Evolutionary conservation across 2,797 vertebrate genomes (phyloP), one percentile per base, ranked within the genome.

Genomic region (Enteromius thamalakanensis): DNA sequence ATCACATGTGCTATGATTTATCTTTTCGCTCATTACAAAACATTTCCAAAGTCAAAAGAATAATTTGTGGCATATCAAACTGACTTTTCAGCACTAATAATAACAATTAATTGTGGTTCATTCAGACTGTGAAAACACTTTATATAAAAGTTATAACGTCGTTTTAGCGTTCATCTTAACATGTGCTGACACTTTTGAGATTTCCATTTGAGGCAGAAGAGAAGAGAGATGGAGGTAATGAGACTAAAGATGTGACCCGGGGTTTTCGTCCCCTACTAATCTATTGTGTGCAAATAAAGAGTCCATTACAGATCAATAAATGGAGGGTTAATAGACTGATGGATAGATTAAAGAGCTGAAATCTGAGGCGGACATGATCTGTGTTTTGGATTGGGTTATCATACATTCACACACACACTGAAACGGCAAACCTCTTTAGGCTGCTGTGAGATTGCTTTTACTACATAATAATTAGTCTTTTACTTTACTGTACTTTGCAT

Each of bases 281-380:
- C 68, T 21, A 62, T 29, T 65, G 45, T 65, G 32, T 79, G 77
- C 76, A 79, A 67, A 72, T 76, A 76, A 72, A 79, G n/a, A 65
- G 65, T 72, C 58, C 69, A 74, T 81, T 81, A 81, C 55, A 47
- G 69, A 81, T 74, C 69, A 64, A 74, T 64, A 74, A 37, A 60
- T 49, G 80, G 55, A 47, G 26, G 53, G 60, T 53, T 75, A 64
- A 64, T 37, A 62, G 70, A 58, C 23, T 58, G 72, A 67, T n/a
- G 51, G 53, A 29, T 21, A 29, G 78, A 80, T 55, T 80, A n/a
- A 70, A 55, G 19, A 68, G 79, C 67, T 42, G 51, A 80, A 58
- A 80, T n/a, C 34, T 55, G n/a, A 70, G 34, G 17, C 9, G 49
- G 64, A 34, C 21, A 23, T 21, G 11, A 51, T 79, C 62, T 32